Evolutionary conservation across 2,888 invertebrate genomes (phyloP).

Genomic region (Teinopalpus imperialis): DNA sequence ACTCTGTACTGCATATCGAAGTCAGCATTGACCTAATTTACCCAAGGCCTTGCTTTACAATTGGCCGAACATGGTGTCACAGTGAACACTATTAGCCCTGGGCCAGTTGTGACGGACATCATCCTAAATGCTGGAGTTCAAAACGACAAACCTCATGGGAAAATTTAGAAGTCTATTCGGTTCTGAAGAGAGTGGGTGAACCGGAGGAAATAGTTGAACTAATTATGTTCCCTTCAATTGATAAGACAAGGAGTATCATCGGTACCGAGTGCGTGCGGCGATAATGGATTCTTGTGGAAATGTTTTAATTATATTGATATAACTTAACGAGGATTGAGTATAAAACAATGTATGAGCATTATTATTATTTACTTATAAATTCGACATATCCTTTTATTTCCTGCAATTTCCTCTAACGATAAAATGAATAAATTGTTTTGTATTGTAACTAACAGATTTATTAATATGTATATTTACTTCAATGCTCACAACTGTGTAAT

Average conservation of each 20-base stretch:
- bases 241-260: conserved; percentile 37
- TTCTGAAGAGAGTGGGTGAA: conserved; percentile 23
- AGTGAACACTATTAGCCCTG: no score
- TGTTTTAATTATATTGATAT: no score
- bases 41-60: conserved; percentile 85
- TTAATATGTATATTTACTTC: no score
- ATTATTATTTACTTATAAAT: no score
- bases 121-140: conserved; percentile 54
- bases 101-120: conserved; percentile 54
- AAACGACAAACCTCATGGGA: neutral
- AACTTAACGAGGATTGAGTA: no score
- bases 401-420: no score
- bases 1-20: conserved; percentile 89
- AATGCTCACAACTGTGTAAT: no score
- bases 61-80: conserved; percentile 71
- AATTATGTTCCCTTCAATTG: conserved; percentile 37
- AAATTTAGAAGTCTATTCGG: neutral
- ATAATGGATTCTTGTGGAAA: conserved; percentile 30
- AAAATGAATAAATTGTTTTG: no score
- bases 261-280: conserved; percentile 33
- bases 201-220: conserved; percentile 36
- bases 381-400: no score
- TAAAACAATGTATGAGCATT: no score
- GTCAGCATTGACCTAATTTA: conserved; percentile 88
- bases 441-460: no score